phyloP scores from a whole-genome alignment of 1,140 invertebrate genomes.

The Drosophila nikananu region DNA sequence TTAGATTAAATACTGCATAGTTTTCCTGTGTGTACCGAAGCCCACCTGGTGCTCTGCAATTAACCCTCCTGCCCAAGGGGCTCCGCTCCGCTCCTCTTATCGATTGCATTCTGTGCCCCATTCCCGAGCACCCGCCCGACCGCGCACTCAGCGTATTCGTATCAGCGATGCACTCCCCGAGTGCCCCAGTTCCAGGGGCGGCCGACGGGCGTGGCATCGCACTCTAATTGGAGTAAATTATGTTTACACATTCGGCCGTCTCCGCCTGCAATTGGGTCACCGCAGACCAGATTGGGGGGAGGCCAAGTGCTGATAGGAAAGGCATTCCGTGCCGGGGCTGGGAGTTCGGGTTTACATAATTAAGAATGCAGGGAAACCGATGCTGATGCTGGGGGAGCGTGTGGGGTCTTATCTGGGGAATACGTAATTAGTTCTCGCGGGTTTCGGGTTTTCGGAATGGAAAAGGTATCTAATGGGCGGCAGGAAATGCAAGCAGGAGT shows the following conservation, averaged over 20 bases:
- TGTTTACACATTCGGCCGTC: slow-evolving; percentile 76
- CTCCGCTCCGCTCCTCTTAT: slow-evolving; percentile 35
- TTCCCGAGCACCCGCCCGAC: neutral
- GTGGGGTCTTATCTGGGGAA: slow-evolving; percentile 61
- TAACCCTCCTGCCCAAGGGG: slow-evolving; percentile 18
- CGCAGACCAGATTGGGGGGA: slow-evolving; percentile 22
- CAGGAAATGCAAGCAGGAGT: slow-evolving; percentile 54
- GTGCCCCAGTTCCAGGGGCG: slow-evolving; percentile 61
- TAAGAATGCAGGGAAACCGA: slow-evolving; percentile 41
- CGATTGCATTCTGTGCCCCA: slow-evolving; percentile 67
- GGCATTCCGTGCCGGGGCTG: slow-evolving; percentile 46
- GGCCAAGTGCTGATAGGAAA: slow-evolving; percentile 60
- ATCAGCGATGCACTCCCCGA: slow-evolving; percentile 54
- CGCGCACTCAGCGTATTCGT: slow-evolving; percentile 16
- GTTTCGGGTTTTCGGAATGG: slow-evolving; percentile 28
- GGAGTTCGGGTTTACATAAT: slow-evolving; percentile 65
- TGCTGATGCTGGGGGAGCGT: slow-evolving; percentile 18
- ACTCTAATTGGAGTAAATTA: slow-evolving; percentile 80
- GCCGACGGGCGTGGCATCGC: slow-evolving; percentile 42
- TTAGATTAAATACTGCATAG: no score
- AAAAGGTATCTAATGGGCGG: slow-evolving; percentile 36
- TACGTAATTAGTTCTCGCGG: slow-evolving; percentile 66
- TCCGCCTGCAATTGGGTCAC: slow-evolving; percentile 72
- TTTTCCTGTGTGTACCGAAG: neutral
- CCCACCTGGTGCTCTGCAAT: slow-evolving; percentile 51